Conservation (phyloP, 1,140 invertebrate species). For the Drosophila eugracilis region DNA sequence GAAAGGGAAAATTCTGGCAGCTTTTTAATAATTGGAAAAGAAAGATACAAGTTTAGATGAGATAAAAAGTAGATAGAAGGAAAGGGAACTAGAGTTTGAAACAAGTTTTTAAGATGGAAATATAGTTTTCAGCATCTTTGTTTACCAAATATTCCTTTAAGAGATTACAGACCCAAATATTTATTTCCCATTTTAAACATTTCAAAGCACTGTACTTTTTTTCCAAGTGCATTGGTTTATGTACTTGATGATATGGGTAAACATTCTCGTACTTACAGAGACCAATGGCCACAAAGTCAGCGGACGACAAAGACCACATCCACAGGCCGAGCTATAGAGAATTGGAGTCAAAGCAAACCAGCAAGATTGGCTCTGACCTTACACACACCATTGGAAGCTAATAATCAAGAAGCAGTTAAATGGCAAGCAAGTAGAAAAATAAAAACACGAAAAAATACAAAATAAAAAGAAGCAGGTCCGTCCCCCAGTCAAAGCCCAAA, state of each 20-base stretch:
- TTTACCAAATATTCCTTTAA: too few relatives aligned
- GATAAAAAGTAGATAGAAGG: too few relatives aligned
- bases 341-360: slow-evolving; percentile 73
- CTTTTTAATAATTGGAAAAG: too few relatives aligned
- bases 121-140: too few relatives aligned
- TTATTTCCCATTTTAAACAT: too few relatives aligned
- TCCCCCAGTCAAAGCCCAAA: slow-evolving; percentile 20
- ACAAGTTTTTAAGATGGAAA: too few relatives aligned
- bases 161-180: too few relatives aligned
- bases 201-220: not conserved
- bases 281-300: slow-evolving; percentile 32
- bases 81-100: too few relatives aligned
- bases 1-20: too few relatives aligned
- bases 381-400: slow-evolving; percentile 51
- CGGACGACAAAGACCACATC: slow-evolving; percentile 44
- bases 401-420: slow-evolving; percentile 77
- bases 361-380: slow-evolving; percentile 71
- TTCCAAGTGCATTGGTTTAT: slow-evolving; percentile 5
- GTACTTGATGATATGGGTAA: slow-evolving; percentile 13
- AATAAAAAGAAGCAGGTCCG: slow-evolving; percentile 46
- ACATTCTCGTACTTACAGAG: slow-evolving; percentile 36
- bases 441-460: too few relatives aligned
- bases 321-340: too few relatives aligned
- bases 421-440: slow-evolving; percentile 60
- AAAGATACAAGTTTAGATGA: too few relatives aligned